Evolutionary conservation across 2,888 invertebrate species (phyloP), one percentile per base, ranked within the genome.

Genomic region (Pyrrhia umbra): DNA sequence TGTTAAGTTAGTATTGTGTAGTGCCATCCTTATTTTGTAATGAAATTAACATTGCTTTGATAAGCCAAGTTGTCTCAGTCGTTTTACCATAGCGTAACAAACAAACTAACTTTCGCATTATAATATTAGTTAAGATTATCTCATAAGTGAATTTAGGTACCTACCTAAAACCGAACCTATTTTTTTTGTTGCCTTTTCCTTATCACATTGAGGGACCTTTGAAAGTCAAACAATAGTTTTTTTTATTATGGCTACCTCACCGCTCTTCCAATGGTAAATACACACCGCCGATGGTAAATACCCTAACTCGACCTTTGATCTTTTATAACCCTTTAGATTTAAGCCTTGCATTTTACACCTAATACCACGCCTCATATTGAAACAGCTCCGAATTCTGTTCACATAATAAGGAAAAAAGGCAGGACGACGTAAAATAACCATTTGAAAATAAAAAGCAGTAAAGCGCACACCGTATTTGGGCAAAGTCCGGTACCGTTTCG

Each of bases 391-490:
- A 58, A 68, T 72, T 40, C 58, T 47, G 20, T 39, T 63, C 47
- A 45, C 27, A 58, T 69, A 74, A 51, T 59, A 75, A 64, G 52
- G 55, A 64, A 72, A n/a, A 71, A 69, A 52, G 40, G 18, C 25
- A 34, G 3, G 2, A 10, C 23, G 20, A 56, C 13, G 64, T 75
- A 52, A 75, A 69, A 75, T 52, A 70, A 64, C 43, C 58, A 64
- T 70, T 64, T 70, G 49, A 49, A 73, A 64, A 75, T 75, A 72
- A 72, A 58, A 64, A 59, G 47, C 58, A 21, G 59, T 75, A 59
- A 72, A 70, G 13, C 49, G 9, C 56, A 50, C 9, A 27, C 72
- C 70, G 2, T 72, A 60, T 49, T 34, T 39, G 76, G 75, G 8
- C 46, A 56, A 54, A 70, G 40, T 52, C 30, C 20, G 34, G 34